Evolutionary conservation across 2,888 invertebrate species (phyloP).

Genomic region (Cheilosia grossa): DNA sequence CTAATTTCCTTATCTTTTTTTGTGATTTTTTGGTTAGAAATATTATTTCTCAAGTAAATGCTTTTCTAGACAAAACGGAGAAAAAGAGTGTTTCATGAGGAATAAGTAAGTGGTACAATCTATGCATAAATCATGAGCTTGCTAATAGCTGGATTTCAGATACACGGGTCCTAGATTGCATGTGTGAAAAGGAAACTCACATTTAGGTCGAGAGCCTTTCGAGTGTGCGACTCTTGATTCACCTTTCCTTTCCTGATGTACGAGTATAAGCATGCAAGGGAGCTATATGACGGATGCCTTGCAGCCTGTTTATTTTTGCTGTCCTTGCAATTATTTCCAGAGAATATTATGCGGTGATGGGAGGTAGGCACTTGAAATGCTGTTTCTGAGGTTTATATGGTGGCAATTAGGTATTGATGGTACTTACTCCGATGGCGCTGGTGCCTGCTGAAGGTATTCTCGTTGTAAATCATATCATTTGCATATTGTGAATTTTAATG

Average conservation of each 20-base stretch:
- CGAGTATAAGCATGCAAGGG: slow-evolving; percentile 20
- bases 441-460: slow-evolving; percentile 24
- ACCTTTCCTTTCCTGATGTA: slow-evolving; percentile 39
- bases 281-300: slow-evolving; percentile 68
- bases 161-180: slow-evolving; percentile 36
- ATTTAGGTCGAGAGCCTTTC: slow-evolving; percentile 71
- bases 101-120: slow-evolving; percentile 32
- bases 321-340: slow-evolving; percentile 69
- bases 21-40: slow-evolving; percentile 1
- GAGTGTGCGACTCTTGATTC: slow-evolving; percentile 63
- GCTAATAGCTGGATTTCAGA: slow-evolving; percentile 57
- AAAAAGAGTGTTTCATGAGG: slow-evolving; percentile 3
- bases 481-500: slow-evolving; percentile 63
- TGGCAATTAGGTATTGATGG: slow-evolving; percentile 71
- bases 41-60: slow-evolving; percentile 6
- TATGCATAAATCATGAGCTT: slow-evolving; percentile 69
- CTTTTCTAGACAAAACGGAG: background rate
- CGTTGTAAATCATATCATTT: slow-evolving; percentile 57
- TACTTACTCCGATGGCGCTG: slow-evolving; percentile 41
- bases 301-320: slow-evolving; percentile 68
- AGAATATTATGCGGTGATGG: slow-evolving; percentile 34
- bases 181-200: slow-evolving; percentile 64
- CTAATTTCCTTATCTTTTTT: background rate
- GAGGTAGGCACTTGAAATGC: slow-evolving; percentile 36
- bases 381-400: slow-evolving; percentile 52